These are phyloP conservation scores for Neolamprologus cancellatus DNA, from an alignment of 2,113 vertebrate genomes.

Conservation along the genomic window DNA sequence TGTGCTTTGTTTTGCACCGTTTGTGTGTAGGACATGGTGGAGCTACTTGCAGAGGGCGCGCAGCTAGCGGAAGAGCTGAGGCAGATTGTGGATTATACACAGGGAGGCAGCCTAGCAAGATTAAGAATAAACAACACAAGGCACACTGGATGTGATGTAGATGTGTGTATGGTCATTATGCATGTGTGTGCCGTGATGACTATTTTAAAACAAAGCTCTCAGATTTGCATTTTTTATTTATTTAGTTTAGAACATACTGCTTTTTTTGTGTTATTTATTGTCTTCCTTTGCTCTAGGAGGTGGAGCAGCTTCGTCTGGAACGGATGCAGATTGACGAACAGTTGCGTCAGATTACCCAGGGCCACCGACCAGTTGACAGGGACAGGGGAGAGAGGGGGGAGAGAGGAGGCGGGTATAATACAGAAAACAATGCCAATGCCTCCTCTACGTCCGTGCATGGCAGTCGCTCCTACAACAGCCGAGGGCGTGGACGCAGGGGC, in stretches of 20 bases:
- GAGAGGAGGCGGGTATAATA: slow-evolving; percentile 78
- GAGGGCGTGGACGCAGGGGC: slow-evolving; percentile 88
- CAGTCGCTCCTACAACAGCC: slow-evolving; percentile 87
- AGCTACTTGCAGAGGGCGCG: slow-evolving; percentile 22
- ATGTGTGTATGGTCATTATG: slow-evolving; percentile 40
- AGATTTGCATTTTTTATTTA: not conserved
- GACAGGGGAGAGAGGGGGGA: slow-evolving; percentile 62
- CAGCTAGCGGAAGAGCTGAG: slow-evolving; percentile 45
- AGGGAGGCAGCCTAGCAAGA: slow-evolving; percentile 31
- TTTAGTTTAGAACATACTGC: not conserved
- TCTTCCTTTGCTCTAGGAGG: slow-evolving; percentile 74
- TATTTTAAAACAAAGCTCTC: not conserved
- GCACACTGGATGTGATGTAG: slow-evolving; percentile 18
- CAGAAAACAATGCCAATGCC: slow-evolving; percentile 77
- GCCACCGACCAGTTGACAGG: slow-evolving; percentile 80
- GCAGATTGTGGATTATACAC: slow-evolving; percentile 25
- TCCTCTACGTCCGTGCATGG: slow-evolving; percentile 79
- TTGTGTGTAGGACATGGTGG: slow-evolving; percentile 39
- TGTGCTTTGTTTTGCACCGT: slow-evolving; percentile 12
- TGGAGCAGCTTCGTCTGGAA: slow-evolving; percentile 95
- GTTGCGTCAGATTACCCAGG: slow-evolving; percentile 91
- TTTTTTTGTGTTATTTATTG: not conserved
- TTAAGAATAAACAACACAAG: slow-evolving; percentile 29
- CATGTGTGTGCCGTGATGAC: not conserved
- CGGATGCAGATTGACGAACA: slow-evolving; percentile 96